A percentile compares a stretch with the other conserved stretches of the same genome.
phyloP scores from a whole-genome alignment of 2,888 invertebrate genomes.

The Clusia tigrina region DNA sequence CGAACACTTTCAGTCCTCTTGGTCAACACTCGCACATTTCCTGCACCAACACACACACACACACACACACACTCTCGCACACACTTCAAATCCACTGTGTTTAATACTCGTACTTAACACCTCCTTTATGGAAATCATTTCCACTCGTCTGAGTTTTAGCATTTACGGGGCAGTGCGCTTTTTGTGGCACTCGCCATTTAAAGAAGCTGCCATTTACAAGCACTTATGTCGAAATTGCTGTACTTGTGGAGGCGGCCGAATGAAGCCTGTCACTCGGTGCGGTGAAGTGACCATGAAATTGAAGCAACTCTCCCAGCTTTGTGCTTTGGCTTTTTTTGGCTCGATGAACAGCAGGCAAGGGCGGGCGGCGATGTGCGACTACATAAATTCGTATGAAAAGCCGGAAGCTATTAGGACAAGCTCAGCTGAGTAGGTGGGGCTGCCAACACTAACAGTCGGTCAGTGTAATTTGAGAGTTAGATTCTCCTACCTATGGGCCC shows the following conservation, averaged over 20 bases:
- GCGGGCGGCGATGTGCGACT: no score
- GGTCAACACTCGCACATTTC: not conserved
- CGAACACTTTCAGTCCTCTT: no score
- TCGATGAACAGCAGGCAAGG: no score
- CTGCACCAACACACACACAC: not conserved
- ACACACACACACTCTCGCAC: not conserved
- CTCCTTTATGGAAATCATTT: not conserved
- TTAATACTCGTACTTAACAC: not conserved
- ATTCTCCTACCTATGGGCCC: no score
- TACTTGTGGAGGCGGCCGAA: not conserved
- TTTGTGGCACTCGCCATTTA: no score
- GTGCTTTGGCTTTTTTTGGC: no score
- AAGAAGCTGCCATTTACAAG: slow-evolving; percentile 4
- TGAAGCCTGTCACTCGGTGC: not conserved
- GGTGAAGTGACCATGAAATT: not conserved
- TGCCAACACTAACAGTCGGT: no score
- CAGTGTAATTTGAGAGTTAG: no score
- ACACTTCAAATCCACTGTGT: not conserved
- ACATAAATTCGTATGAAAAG: no score
- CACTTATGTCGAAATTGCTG: not conserved
- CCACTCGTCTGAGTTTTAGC: not conserved
- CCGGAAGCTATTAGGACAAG: no score
- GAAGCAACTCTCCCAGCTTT: not conserved
- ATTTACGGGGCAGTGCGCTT: no score
- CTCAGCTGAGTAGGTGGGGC: no score